Conservation (phyloP, 2,113 vertebrate species). For the Balaeniceps rex region DNA sequence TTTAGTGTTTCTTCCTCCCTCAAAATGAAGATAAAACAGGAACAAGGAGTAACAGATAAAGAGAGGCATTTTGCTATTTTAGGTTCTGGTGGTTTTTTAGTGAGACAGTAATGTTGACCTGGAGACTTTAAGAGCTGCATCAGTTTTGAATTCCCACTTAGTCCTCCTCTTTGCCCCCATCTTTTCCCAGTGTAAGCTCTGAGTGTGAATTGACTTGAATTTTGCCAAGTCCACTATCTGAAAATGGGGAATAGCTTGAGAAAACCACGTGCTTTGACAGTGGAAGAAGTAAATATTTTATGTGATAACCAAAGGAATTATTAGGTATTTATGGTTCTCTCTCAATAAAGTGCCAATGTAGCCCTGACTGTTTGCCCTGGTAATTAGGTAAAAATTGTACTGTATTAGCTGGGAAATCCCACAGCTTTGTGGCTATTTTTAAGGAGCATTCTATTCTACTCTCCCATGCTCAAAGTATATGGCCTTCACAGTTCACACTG, state of each 20-base stretch:
- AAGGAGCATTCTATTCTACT: neutral
- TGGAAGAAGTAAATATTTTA: neutral
- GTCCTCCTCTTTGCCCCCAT: neutral
- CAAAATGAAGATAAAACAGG: slow-evolving; percentile 12
- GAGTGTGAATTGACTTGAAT: neutral
- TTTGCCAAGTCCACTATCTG: neutral
- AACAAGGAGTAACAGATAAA: neutral
- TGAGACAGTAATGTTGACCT: neutral
- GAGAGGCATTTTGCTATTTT: neutral
- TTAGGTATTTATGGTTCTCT: neutral
- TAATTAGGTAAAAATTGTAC: neutral
- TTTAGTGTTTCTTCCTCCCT: neutral
- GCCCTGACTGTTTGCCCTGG: neutral
- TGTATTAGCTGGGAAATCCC: neutral
- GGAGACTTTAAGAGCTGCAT: neutral
- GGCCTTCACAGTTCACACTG: neutral
- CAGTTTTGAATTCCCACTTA: neutral
- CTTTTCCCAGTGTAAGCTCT: neutral
- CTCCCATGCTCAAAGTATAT: neutral
- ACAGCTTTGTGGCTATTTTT: neutral
- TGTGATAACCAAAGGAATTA: neutral
- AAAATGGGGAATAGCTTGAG: neutral
- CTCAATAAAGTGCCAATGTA: neutral
- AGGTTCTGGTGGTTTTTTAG: neutral
- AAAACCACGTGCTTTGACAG: neutral